Evolutionary conservation across 2,797 vertebrate genomes (phyloP), one percentile per base, ranked within the genome.

Genomic region (Alauda arvensis): DNA sequence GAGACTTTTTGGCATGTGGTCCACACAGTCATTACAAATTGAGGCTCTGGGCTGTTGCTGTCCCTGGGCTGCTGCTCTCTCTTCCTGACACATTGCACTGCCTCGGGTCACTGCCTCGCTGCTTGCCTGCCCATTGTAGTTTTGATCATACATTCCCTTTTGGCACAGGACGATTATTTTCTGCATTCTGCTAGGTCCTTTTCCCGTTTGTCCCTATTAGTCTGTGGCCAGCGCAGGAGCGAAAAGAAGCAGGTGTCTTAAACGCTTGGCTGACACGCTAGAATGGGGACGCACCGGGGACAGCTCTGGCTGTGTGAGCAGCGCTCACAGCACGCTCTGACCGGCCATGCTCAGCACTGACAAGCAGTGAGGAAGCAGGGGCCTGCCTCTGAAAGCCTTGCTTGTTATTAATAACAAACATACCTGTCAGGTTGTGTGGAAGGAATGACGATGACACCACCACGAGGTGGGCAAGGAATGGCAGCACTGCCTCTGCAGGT

Each of bases 31-130:
- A 93, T 95, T 94, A 93, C 91, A 94, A 90, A 96, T 95, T 55
- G 92, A 95, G 74, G 90, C 92, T 95, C 87, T 94, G 95, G 88
- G 94, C 90, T 88, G 91, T 80, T 71, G 85, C 78, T 43, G 88
- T 95, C 95, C 94, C 96, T 88, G 91, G 87, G 91, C 95, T 93
- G 95, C 94, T 96, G 96, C 92, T 95, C 93, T 95, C 92, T 92
- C 88, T 93, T 88, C 75, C 80, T 92, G 94, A 96, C 95, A 95
- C 94, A 95, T 94, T 94, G 93, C 2, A 0, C 89, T 94, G 95
- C 95, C 94, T 95, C 87, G 93, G 96, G 96, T 95, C 95, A 96
- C 90, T 81, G 93, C 93, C 91, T 96, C 94, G 4, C 95, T 83
- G 78, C 86, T 94, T 89, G 92, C 89, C 86, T 95, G 93, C 91